phyloP scores from a whole-genome alignment of 2,888 invertebrate species.

The Melanostoma scalare region DNA sequence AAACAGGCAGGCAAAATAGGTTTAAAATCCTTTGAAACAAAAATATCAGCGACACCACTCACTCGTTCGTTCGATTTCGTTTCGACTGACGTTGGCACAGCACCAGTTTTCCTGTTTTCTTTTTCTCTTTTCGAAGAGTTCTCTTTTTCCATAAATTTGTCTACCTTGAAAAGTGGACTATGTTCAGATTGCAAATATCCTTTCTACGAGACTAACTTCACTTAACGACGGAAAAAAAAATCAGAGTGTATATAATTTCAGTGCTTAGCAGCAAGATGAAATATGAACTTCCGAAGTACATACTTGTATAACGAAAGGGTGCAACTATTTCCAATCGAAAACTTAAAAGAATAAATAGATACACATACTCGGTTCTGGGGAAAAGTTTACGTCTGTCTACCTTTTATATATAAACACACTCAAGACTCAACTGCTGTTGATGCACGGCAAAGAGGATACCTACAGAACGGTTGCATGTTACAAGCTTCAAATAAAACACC shows the following conservation, averaged over 20 bases:
- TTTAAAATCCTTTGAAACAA: constrained; percentile 47
- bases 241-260: constrained; percentile 38
- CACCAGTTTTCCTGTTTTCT: constrained; percentile 37
- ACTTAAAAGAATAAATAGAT: neutral
- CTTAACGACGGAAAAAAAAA: neutral
- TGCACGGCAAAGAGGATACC: neutral
- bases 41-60: constrained; percentile 51
- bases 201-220: neutral
- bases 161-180: constrained; percentile 10
- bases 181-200: constrained; percentile 33
- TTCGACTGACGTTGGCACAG: constrained; percentile 54
- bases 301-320: constrained; percentile 32
- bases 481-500: neutral
- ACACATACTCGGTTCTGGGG: neutral
- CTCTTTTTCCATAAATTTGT: neutral
- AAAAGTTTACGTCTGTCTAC: constrained; percentile 25
- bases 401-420: constrained; percentile 14
- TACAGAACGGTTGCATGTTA: constrained; percentile 9
- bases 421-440: constrained; percentile 20
- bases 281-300: constrained; percentile 21
- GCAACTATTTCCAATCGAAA: constrained; percentile 46
- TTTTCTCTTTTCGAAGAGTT: neutral
- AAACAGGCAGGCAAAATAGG: constrained; percentile 13
- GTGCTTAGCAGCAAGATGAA: constrained; percentile 43
- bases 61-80: constrained; percentile 56